Evolutionary conservation across 2,113 vertebrate genomes (phyloP).

Genomic region (Mixornis gularis): DNA sequence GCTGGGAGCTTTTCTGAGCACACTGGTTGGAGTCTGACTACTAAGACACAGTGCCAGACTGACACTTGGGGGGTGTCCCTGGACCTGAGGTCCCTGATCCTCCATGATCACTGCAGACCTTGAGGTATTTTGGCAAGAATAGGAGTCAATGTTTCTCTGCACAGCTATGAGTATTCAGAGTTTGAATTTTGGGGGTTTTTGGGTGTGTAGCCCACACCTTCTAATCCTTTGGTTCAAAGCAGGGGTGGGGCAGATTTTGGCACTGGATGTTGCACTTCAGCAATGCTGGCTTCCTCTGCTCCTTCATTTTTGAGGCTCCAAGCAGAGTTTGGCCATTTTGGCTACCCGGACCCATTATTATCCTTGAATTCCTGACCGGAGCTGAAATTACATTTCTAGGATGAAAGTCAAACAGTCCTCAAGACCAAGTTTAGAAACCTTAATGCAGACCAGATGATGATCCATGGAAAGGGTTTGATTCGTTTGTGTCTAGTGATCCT

Average conservation of each 20-base stretch:
- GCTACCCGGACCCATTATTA: background rate
- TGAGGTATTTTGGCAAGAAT: background rate
- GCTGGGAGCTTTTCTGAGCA: background rate
- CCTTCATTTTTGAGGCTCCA: background rate
- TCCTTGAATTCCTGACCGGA: background rate
- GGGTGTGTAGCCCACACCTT: background rate
- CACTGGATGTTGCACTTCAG: background rate
- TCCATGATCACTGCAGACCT: background rate
- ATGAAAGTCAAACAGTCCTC: background rate
- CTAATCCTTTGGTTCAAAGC: background rate
- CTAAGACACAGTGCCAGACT: rapidly evolving
- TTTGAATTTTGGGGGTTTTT: background rate
- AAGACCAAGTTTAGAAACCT: background rate
- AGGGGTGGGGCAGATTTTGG: background rate
- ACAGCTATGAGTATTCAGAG: background rate
- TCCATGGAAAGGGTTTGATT: background rate
- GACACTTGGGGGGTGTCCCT: background rate
- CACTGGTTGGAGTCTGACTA: background rate
- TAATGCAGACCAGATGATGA: background rate
- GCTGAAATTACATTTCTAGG: background rate
- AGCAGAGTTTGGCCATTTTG: background rate
- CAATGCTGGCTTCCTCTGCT: background rate
- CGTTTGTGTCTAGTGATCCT: background rate
- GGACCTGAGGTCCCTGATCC: background rate
- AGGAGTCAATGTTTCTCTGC: background rate